Percentiles rank a stretch among this genome's conserved stretches.
These are phyloP conservation scores for Neuroscelio doddi DNA, from an alignment of 2,888 invertebrate genomes.

Conservation along the genomic window DNA sequence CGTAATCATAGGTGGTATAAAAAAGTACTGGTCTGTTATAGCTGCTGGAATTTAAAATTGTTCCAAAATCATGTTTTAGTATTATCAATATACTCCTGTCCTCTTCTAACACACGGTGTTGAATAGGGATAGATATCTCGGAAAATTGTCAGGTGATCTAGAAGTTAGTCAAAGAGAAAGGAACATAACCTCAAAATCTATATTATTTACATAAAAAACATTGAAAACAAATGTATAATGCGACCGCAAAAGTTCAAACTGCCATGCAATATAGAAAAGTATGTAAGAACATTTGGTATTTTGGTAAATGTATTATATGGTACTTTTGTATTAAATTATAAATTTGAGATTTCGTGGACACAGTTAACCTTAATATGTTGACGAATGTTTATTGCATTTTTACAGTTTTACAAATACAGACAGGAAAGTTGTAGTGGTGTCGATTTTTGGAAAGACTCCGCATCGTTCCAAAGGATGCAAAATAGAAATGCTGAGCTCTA, in stretches of 20 bases:
- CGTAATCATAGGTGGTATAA: too few species aligned
- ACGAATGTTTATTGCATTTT: conserved; percentile 13
- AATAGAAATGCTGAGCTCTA: conserved; percentile 73
- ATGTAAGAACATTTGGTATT: not conserved
- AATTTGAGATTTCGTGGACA: not conserved
- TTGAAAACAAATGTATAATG: conserved; percentile 51
- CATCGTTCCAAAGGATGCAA: conserved; percentile 79
- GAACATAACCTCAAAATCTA: conserved; percentile 18
- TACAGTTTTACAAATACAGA: conserved; percentile 59
- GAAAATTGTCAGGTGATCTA: too few species aligned
- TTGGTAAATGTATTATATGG: not conserved
- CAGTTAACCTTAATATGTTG: not conserved
- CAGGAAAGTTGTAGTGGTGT: conserved; percentile 79
- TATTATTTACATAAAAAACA: not conserved
- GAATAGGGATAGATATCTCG: too few species aligned
- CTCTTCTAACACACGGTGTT: too few species aligned
- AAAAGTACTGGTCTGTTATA: too few species aligned
- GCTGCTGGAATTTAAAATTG: too few species aligned
- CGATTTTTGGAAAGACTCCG: conserved; percentile 82
- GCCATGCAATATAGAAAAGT: conserved; percentile 58
- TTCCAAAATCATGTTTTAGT: too few species aligned
- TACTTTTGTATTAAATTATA: not conserved
- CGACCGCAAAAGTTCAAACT: conserved; percentile 65
- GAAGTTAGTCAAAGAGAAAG: too few species aligned
- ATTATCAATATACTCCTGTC: too few species aligned